Conservation (phyloP, 2,888 invertebrate genomes). For the Miltochrista miniata region DNA sequence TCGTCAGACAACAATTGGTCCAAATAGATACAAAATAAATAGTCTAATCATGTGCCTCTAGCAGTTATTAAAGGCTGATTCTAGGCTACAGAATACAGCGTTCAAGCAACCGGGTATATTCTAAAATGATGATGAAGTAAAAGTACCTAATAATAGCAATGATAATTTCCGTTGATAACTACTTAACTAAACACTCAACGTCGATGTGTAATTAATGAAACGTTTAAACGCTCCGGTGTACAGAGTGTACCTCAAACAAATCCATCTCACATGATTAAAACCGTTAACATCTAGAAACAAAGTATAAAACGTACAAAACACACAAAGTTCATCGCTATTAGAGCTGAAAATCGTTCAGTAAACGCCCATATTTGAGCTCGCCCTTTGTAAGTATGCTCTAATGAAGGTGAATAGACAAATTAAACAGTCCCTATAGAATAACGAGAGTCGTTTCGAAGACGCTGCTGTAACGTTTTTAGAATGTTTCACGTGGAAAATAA, state of each 20-base stretch:
- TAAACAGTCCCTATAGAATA: conserved; percentile 61
- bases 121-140: too few species aligned
- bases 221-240: not conserved
- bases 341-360: conserved; percentile 28
- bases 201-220: not conserved
- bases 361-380: conserved; percentile 43
- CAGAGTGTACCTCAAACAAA: not conserved
- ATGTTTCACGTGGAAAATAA: conserved; percentile 77
- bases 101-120: too few species aligned
- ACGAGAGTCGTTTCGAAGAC: conserved; percentile 54
- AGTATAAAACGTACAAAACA: conserved; percentile 19
- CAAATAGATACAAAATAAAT: too few species aligned
- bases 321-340: conserved; percentile 21
- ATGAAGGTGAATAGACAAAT: conserved; percentile 68
- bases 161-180: too few species aligned
- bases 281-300: conserved; percentile 1
- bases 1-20: too few species aligned
- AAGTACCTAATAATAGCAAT: too few species aligned
- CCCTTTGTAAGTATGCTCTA: conserved; percentile 46
- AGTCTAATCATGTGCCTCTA: too few species aligned
- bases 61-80: too few species aligned
- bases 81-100: too few species aligned
- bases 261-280: not conserved
- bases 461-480: conserved; percentile 68
- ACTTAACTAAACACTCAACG: too few species aligned